Evolutionary conservation across 2,113 vertebrate species (phyloP), one percentile per base, ranked within the genome.

Genomic region (Scolopax mira): DNA sequence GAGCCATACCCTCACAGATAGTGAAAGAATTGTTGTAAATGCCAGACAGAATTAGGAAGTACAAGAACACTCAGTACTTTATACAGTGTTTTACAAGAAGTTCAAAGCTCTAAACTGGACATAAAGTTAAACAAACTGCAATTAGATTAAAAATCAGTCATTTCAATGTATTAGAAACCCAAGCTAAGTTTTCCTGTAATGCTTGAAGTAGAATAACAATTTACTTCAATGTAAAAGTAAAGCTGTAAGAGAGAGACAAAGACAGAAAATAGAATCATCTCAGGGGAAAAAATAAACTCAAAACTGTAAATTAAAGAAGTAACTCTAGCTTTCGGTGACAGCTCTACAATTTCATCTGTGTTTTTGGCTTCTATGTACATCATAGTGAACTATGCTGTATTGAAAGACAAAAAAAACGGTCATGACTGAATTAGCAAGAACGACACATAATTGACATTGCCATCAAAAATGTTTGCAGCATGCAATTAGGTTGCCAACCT

Each of bases 21-120:
- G 81, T 89, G 80, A 73, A 94, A 94, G 93, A 97, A 94, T 88
- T 93, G 94, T 85, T 94, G 89, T 89, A 95, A 95, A 96, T 93
- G 94, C 94, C 94, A 96, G 95, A 89, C 81, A 94, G 96, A 96
- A 96, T 97, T 95, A 95, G 91, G 95, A 96, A 94, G 91, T 94
- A 95, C 81, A 89, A 95, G 95, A 94, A 96, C 92, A 93, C 48
- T 33, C 91, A 82, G 93, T 95, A 91, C 95, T 96, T 97, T 89
- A 93, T 79, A 60, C 6, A 0, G 58, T 58, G 49, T 77, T 95
- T 96, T 97, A 96, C 95, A 92, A 87, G 65, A 94, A 90, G 70
- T 93, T 96, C 86, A 96, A 97, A 96, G 89, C 90, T 87, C 84
- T 89, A 72, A 94, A 92, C 80, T 73, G 80, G 92, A 92, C 92